Percentiles rank a stretch among this genome's conserved stretches.
These are phyloP conservation scores for Nesoenas mayeri DNA, from an alignment of 2,113 vertebrate species.

Conservation along the genomic window DNA sequence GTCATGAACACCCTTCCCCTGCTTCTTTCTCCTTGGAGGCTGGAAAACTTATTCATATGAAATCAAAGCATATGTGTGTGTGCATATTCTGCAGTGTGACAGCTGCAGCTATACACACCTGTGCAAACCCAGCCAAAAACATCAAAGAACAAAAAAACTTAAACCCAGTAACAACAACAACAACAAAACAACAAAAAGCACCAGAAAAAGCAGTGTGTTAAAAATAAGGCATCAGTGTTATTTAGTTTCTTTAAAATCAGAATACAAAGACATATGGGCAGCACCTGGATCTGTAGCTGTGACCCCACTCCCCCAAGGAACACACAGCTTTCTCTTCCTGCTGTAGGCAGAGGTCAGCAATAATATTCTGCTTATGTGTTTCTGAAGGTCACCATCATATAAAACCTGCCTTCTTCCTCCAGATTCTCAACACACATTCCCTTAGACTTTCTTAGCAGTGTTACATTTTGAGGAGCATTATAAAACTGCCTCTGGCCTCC, in stretches of 20 bases:
- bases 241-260: not conserved
- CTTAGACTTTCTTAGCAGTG: not conserved
- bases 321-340: not conserved
- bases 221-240: not conserved
- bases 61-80: not conserved
- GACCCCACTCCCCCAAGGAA: not conserved
- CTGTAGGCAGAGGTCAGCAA: not conserved
- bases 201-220: not conserved
- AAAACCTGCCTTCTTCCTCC: not conserved
- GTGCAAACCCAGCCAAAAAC: not conserved
- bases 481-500: not conserved
- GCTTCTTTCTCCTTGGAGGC: not conserved
- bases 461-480: not conserved
- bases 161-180: not conserved
- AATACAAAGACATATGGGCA: constrained; percentile 20
- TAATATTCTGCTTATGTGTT: not conserved
- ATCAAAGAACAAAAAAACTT: not conserved
- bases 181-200: not conserved
- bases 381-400: not conserved
- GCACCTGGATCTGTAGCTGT: not conserved
- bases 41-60: not conserved
- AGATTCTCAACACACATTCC: not conserved
- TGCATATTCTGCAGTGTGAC: not conserved
- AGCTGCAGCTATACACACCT: not conserved
- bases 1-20: not conserved